A percentile compares a stretch with the other conserved stretches of the same genome.
Conservation (phyloP, 2,797 vertebrate species). For the Gadopsis marmoratus region DNA sequence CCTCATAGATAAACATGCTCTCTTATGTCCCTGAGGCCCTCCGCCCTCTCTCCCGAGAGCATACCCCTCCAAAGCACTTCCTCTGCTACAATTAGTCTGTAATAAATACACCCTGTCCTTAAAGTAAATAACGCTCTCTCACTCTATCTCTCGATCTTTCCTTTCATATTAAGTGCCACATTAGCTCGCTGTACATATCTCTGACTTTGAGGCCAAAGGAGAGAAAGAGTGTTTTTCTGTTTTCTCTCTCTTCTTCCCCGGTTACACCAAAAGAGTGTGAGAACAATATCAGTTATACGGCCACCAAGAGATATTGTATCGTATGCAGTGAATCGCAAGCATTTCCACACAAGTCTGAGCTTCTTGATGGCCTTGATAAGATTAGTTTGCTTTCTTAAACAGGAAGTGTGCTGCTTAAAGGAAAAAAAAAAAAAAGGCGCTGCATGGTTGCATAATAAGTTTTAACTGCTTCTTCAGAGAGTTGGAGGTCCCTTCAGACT, state of each 20-base stretch:
- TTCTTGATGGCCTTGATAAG: constrained; percentile 88
- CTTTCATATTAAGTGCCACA: constrained; percentile 75
- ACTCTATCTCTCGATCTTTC: constrained; percentile 50
- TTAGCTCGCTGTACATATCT: constrained; percentile 58
- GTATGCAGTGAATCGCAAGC: constrained; percentile 78
- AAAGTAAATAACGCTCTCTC: constrained; percentile 74
- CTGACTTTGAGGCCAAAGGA: constrained; percentile 60
- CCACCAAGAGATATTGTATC: constrained; percentile 71
- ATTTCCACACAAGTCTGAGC: constrained; percentile 82
- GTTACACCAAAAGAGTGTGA: constrained; percentile 60
- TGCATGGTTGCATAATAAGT: constrained; percentile 79
- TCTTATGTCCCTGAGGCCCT: constrained; percentile 78
- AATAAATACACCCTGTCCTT: constrained; percentile 84
- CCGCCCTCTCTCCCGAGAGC: constrained; percentile 84
- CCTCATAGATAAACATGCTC: constrained; percentile 85
- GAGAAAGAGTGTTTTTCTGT: constrained; percentile 31
- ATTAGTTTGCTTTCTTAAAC: constrained; percentile 87
- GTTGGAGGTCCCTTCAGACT: constrained; percentile 77
- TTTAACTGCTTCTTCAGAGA: constrained; percentile 70
- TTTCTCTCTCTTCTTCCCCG: constrained; percentile 33
- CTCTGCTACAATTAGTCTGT: constrained; percentile 83
- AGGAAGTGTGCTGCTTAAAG: constrained; percentile 83
- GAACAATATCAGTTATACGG: constrained; percentile 74
- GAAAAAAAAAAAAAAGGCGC: constrained; percentile 36
- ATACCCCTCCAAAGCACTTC: constrained; percentile 83